Conservation (phyloP, 2,113 vertebrate genomes). For the Parus major region DNA sequence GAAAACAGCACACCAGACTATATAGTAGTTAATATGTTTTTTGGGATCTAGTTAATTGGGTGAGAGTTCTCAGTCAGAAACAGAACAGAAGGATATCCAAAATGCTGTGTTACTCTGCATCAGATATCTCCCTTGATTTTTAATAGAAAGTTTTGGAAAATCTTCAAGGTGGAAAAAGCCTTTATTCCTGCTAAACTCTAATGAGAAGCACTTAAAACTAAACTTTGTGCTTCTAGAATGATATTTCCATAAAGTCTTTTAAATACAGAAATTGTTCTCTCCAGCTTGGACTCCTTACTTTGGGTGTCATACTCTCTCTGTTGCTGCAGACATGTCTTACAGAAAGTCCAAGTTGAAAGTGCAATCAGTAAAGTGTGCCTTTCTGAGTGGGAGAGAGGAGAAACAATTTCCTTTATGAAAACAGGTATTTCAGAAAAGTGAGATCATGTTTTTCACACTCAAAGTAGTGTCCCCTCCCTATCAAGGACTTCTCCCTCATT, state of each 20-base stretch:
- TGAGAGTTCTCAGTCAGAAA: background rate
- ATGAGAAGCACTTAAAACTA: background rate
- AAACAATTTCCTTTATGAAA: conserved; percentile 7
- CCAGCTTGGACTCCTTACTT: background rate
- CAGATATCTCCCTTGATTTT: background rate
- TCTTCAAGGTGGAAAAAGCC: background rate
- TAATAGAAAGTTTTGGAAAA: background rate
- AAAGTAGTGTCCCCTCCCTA: background rate
- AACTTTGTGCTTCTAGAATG: background rate
- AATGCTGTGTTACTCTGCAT: background rate
- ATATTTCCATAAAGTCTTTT: background rate
- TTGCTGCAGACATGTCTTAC: background rate
- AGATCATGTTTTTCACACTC: background rate
- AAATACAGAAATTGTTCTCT: background rate
- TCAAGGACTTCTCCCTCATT: background rate
- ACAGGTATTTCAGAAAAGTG: background rate
- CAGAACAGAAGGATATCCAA: background rate
- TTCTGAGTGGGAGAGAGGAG: background rate
- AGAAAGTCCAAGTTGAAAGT: background rate
- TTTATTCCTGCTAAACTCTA: background rate
- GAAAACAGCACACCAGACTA: background rate
- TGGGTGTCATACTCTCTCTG: background rate
- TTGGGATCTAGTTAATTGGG: background rate
- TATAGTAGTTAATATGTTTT: background rate
- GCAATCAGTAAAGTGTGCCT: background rate